These are phyloP conservation scores for Drosophila sucinea DNA, from an alignment of 1,140 invertebrate species.

Conservation along the genomic window DNA sequence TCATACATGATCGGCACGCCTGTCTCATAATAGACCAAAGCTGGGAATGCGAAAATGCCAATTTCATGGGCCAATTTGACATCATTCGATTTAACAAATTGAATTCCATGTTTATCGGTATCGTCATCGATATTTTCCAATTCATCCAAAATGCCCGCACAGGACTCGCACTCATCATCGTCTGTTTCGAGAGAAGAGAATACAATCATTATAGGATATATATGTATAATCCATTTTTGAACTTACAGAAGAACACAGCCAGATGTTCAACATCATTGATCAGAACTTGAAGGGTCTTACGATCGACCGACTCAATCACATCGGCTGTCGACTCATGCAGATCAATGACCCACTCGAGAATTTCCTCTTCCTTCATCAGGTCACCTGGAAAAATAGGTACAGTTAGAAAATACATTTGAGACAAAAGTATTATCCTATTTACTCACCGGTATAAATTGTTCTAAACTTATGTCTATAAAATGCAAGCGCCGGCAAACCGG, in stretches of 20 bases:
- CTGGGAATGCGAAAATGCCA: conserved; percentile 95
- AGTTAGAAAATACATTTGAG: conserved; percentile 47
- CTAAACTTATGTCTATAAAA: conserved; percentile 96
- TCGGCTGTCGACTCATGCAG: conserved; percentile 93
- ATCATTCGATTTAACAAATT: conserved; percentile 97
- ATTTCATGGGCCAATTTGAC: conserved; percentile 94
- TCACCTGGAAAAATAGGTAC: conserved; percentile 84
- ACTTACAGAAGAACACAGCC: conserved; percentile 95
- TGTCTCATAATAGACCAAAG: conserved; percentile 95
- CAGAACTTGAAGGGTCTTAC: conserved; percentile 93
- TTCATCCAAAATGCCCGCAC: conserved; percentile 92
- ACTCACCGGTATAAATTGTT: conserved; percentile 89
- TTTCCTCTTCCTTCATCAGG: conserved; percentile 95
- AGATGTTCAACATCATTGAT: conserved; percentile 96
- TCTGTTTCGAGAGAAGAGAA: conserved; percentile 84
- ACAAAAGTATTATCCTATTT: too few relatives aligned
- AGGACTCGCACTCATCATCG: conserved; percentile 92
- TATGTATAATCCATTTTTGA: neutral
- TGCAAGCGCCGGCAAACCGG: conserved; percentile 91
- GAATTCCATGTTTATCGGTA: conserved; percentile 94
- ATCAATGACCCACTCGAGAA: conserved; percentile 94
- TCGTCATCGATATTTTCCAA: conserved; percentile 97
- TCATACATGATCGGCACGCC: conserved; percentile 97
- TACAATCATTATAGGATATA: neutral
- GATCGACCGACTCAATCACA: conserved; percentile 95